phyloP scores from a whole-genome alignment of 2,797 vertebrate species.

The Malacoctenus gilli region DNA sequence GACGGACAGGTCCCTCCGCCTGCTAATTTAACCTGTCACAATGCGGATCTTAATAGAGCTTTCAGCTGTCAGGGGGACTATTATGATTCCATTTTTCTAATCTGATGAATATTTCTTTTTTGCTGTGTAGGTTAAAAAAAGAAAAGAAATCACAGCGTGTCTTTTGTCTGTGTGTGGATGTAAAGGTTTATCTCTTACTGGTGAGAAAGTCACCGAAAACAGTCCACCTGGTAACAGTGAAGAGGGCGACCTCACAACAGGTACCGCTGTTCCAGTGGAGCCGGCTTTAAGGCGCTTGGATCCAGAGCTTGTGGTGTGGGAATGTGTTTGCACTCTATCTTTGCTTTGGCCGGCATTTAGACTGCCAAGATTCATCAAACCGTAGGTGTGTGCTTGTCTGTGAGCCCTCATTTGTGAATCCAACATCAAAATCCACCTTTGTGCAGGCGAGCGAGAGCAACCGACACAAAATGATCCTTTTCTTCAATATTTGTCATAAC shows the following conservation, averaged over 20 bases:
- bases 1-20: neutral
- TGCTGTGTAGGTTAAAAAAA: too few relatives aligned
- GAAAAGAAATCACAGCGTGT: constrained; percentile 15
- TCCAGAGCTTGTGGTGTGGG: constrained; percentile 20
- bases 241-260: constrained; percentile 54
- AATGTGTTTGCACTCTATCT: constrained; percentile 11
- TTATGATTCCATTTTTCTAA: neutral
- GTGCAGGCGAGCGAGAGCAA: neutral
- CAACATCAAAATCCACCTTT: constrained; percentile 36
- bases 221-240: constrained; percentile 26
- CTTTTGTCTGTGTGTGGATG: constrained; percentile 33
- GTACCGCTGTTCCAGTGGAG: constrained; percentile 46
- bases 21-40: constrained; percentile 1
- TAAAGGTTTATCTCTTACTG: constrained; percentile 76
- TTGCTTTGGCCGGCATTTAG: constrained; percentile 1
- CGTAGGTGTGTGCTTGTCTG: constrained; percentile 4
- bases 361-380: neutral
- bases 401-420: constrained; percentile 52
- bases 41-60: neutral
- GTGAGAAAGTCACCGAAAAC: constrained; percentile 73
- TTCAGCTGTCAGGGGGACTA: neutral
- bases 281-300: constrained; percentile 10
- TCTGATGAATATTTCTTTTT: too few relatives aligned
- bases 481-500: too few relatives aligned
- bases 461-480: too few relatives aligned